Conservation (phyloP, 2,888 invertebrate species). For the Tupiocoris notatus region DNA sequence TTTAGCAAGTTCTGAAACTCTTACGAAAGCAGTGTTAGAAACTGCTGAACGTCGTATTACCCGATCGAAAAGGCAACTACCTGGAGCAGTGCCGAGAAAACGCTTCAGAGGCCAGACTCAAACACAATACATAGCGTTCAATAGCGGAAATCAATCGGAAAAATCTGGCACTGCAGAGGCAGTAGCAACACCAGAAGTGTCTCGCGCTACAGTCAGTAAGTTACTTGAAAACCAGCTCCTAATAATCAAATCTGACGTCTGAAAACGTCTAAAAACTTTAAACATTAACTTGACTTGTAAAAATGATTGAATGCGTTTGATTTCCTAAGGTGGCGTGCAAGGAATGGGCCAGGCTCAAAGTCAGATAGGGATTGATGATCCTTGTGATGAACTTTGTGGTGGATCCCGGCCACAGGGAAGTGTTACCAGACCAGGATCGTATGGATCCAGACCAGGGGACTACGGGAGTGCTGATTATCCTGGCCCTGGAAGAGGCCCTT, state of each 20-base stretch:
- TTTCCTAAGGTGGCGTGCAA: slow-evolving; percentile 66
- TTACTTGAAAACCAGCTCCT: too few species aligned
- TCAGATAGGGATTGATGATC: slow-evolving; percentile 68
- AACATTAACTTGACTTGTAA: too few species aligned
- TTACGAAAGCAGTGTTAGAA: not conserved
- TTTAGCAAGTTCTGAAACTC: not conserved
- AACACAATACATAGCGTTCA: slow-evolving; percentile 76
- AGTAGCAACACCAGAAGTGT: slow-evolving; percentile 69
- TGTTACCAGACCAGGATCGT: slow-evolving; percentile 27
- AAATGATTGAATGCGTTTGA: too few species aligned
- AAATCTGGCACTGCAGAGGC: slow-evolving; percentile 73
- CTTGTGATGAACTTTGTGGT: slow-evolving; percentile 62
- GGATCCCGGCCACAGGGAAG: slow-evolving; percentile 6
- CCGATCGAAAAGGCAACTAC: slow-evolving; percentile 13
- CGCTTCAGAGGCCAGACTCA: slow-evolving; percentile 71
- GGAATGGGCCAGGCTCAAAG: slow-evolving; percentile 90
- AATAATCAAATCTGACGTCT: too few species aligned
- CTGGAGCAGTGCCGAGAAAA: slow-evolving; percentile 35
- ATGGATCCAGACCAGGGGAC: slow-evolving; percentile 36
- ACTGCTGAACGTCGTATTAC: not conserved
- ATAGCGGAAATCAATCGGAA: slow-evolving; percentile 56
- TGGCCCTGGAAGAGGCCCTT: slow-evolving; percentile 6
- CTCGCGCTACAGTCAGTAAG: slow-evolving; percentile 72
- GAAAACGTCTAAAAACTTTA: not conserved
- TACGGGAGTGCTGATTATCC: not conserved